These are phyloP conservation scores for Malachius bipustulatus DNA, from an alignment of 2,888 invertebrate species.

Conservation along the genomic window DNA sequence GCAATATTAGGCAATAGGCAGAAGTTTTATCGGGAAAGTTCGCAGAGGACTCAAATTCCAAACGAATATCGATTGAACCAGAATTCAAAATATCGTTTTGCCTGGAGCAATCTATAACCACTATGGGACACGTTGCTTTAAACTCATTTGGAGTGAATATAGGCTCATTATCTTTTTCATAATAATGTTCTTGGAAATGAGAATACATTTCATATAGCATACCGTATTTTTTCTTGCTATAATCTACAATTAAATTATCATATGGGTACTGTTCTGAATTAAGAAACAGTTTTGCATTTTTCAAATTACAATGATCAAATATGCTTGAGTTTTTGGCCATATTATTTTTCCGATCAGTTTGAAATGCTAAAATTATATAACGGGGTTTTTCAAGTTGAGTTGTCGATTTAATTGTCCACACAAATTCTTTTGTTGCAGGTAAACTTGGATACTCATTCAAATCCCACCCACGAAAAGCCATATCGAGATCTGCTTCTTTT, in stretches of 20 bases:
- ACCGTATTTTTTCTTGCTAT: constrained; percentile 19
- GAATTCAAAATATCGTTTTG: too few species aligned
- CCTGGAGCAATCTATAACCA: constrained; percentile 21
- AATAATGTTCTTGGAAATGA: too few species aligned
- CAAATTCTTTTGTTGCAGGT: constrained; percentile 23
- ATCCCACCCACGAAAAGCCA: too few species aligned
- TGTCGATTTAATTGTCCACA: constrained; percentile 26
- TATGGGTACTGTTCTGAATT: constrained; percentile 30
- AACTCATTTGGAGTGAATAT: constrained; percentile 8
- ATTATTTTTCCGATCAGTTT: constrained; percentile 28
- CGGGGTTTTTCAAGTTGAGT: too few species aligned
- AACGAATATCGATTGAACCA: constrained; percentile 19
- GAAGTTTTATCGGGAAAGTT: constrained; percentile 18
- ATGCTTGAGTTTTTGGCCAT: constrained; percentile 18
- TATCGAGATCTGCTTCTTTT: background rate
- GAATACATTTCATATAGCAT: constrained; percentile 22
- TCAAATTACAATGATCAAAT: constrained; percentile 23
- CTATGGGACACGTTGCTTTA: constrained; percentile 17
- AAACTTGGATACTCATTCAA: constrained; percentile 25
- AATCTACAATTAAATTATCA: constrained; percentile 25
- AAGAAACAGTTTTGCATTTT: constrained; percentile 27
- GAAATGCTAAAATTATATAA: too few species aligned
- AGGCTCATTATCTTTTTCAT: too few species aligned
- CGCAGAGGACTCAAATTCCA: constrained; percentile 18
- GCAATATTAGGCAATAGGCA: constrained; percentile 21